Evolutionary conservation across 1,140 invertebrate genomes (phyloP).

Genomic region (Drosophila nannoptera): DNA sequence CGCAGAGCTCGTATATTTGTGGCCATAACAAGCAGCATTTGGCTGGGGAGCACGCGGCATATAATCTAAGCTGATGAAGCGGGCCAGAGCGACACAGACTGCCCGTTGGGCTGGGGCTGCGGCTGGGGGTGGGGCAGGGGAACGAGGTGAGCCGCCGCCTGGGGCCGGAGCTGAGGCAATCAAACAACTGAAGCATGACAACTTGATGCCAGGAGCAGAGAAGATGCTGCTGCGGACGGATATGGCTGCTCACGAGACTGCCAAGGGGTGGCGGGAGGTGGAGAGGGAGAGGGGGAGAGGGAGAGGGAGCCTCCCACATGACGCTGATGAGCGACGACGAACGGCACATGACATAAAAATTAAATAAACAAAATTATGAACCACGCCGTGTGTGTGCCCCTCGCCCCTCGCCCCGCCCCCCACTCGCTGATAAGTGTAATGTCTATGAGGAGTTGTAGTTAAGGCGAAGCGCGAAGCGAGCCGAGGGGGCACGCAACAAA

Average conservation of each 20-base stretch:
- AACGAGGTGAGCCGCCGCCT: slow-evolving; percentile 49
- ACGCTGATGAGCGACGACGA: slow-evolving; percentile 43
- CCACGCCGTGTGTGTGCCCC: slow-evolving; percentile 54
- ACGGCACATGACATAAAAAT: slow-evolving; percentile 76
- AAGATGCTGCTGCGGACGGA: slow-evolving; percentile 47
- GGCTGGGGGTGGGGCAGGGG: neutral
- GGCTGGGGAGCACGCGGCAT: slow-evolving; percentile 51
- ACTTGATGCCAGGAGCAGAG: slow-evolving; percentile 72
- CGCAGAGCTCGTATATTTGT: slow-evolving; percentile 16
- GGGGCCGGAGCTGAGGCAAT: slow-evolving; percentile 71
- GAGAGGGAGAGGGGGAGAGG: neutral
- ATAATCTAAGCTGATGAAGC: slow-evolving; percentile 33
- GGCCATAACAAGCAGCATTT: slow-evolving; percentile 53
- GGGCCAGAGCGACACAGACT: neutral
- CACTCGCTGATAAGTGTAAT: slow-evolving; percentile 54
- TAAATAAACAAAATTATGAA: slow-evolving; percentile 78
- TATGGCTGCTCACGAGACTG: slow-evolving; percentile 3
- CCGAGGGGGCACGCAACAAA: slow-evolving; percentile 43
- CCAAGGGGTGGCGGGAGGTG: neutral
- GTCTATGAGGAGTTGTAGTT: slow-evolving; percentile 47
- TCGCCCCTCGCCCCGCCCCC: no score
- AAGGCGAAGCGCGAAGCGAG: slow-evolving; percentile 1
- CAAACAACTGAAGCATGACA: slow-evolving; percentile 77
- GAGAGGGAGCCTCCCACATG: slow-evolving; percentile 11
- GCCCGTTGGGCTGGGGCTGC: neutral